Evolutionary conservation across 2,113 vertebrate species (phyloP), one percentile per base, ranked within the genome.

Genomic region (Oostethus manadensis): DNA sequence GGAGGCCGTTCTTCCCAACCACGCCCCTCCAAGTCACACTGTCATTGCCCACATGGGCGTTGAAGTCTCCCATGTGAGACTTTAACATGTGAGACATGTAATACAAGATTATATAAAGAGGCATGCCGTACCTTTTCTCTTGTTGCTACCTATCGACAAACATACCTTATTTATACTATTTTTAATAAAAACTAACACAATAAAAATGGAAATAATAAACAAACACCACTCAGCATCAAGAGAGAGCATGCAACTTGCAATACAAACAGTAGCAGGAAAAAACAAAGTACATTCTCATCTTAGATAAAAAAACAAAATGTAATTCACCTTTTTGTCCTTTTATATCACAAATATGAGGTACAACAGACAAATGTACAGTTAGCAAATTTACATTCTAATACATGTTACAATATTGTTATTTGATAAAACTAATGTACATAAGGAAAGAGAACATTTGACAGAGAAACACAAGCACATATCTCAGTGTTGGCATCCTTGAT

Each of bases 301-400:
- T 16, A 3, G 15, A 29, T 47, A 20, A 78, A 88, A 74, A 69
- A 68, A 75, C 50, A 82, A 89, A 86, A 81, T 63, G 86, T 98
- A 42, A 13, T 42, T 42, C 94, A 99, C 97, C 97, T 98, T 92
- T 73, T 96, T 89, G 76, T 98, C 97, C 97, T 98, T 14, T 89
- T 77, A 71, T 66, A 73, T 81, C 51, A 92, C 74, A 86, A 79
- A 89, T 82, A 85, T 81, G 79, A 33, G 65, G 66, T 46, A 23
- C 64, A 49, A 65, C 38, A 80, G 56, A 87, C 38, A 84, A 55
- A 86, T 44, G 45, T 1, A 80, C 8, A 8, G 60, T 84, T 70
- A 84, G 73, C 29, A 70, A 38, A 35, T 60, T 35, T 17, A 60
- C 20, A 38, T 51, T 64, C 49, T 17, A 66, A 10, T 46, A 51